phyloP scores from a whole-genome alignment of 1,140 invertebrate species.

The Phortica variegata region DNA sequence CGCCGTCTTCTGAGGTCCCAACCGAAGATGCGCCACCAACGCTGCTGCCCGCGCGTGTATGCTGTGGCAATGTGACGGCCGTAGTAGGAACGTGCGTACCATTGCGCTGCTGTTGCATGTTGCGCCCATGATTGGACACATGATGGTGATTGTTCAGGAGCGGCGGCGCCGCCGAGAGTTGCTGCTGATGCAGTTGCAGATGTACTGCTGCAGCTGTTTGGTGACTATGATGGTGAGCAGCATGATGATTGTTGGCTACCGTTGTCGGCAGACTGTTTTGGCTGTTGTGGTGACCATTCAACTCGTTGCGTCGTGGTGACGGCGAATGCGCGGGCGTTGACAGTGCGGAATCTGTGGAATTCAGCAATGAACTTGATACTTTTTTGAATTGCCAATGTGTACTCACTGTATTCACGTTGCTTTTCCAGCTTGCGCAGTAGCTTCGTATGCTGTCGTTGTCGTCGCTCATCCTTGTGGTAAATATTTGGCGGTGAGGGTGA shows the following conservation, averaged over 20 bases:
- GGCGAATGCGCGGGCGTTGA: slow-evolving; percentile 48
- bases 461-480: slow-evolving; percentile 73
- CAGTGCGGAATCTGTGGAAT: slow-evolving; percentile 30
- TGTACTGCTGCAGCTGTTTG: slow-evolving; percentile 2
- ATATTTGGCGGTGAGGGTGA: slow-evolving; percentile 59
- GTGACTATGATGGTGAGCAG: neutral
- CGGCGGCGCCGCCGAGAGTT: neutral
- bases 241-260: slow-evolving; percentile 3
- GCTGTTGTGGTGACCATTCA: slow-evolving; percentile 40
- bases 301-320: slow-evolving; percentile 43
- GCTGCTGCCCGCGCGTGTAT: slow-evolving; percentile 19
- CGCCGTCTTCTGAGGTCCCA: slow-evolving; percentile 69
- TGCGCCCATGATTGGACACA: slow-evolving; percentile 18
- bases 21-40: slow-evolving; percentile 61
- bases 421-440: slow-evolving; percentile 72
- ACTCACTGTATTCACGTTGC: slow-evolving; percentile 63
- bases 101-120: slow-evolving; percentile 13
- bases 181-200: neutral
- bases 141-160: slow-evolving; percentile 25
- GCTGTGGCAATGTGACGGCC: slow-evolving; percentile 9
- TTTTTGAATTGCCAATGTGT: neutral
- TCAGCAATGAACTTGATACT: too few species aligned
- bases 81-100: slow-evolving; percentile 9
- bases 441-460: slow-evolving; percentile 73
- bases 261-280: slow-evolving; percentile 34